These are phyloP conservation scores for Nowickia ferox DNA, from an alignment of 2,888 invertebrate species.

Conservation along the genomic window DNA sequence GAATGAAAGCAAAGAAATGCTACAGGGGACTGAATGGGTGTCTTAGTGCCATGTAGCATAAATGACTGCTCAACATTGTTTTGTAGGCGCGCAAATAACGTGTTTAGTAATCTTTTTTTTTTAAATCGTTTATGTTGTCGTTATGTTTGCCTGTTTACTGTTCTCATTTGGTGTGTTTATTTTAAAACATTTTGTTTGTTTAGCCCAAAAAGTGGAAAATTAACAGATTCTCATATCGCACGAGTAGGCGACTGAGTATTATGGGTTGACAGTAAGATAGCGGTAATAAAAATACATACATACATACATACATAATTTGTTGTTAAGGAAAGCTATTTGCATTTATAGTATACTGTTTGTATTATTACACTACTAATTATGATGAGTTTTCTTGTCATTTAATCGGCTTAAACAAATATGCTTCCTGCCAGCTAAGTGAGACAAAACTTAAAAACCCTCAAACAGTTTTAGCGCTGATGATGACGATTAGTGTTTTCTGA, in stretches of 20 bases:
- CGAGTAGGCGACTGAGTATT: conserved; percentile 12
- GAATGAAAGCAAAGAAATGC: conserved; percentile 29
- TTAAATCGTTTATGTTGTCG: conserved; percentile 24
- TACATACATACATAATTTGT: neutral
- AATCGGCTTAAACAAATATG: conserved; percentile 21
- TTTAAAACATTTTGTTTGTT: conserved; percentile 59
- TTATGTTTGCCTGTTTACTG: conserved; percentile 26
- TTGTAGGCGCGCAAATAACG: conserved; percentile 42
- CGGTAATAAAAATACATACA: neutral
- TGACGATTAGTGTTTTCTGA: neutral
- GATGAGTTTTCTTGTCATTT: conserved; percentile 38
- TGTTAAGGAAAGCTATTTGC: conserved; percentile 27
- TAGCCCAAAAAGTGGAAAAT: conserved; percentile 34
- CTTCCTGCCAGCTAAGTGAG: neutral
- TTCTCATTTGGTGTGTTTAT: conserved; percentile 55
- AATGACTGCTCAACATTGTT: conserved; percentile 39
- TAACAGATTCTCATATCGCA: conserved; percentile 22
- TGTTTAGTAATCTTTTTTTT: conserved; percentile 45
- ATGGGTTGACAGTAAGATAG: conserved; percentile 1
- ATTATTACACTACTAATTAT: conserved; percentile 24
- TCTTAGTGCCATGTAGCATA: neutral
- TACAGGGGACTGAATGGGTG: neutral
- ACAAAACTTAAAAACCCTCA: conserved; percentile 36
- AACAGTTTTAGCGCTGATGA: neutral
- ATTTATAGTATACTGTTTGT: conserved; percentile 19